phyloP scores from a whole-genome alignment of 1,140 invertebrate species.

The Aphelinus certus region DNA sequence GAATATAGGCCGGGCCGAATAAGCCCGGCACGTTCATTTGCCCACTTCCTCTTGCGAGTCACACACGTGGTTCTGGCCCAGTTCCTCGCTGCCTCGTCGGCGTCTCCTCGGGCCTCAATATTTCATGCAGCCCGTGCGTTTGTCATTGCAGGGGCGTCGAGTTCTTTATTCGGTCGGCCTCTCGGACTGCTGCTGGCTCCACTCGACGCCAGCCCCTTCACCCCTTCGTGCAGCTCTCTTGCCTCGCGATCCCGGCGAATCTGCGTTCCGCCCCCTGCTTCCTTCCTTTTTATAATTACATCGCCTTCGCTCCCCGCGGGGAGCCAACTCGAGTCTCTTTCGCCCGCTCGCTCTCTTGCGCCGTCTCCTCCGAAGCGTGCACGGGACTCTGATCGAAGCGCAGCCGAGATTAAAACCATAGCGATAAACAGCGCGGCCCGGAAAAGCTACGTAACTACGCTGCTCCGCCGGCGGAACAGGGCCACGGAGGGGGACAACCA shows the following conservation, averaged over 20 bases:
- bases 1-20: too few species aligned
- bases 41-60: too few species aligned
- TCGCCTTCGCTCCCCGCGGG: constrained; percentile 25
- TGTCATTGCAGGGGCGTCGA: background rate
- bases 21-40: too few species aligned
- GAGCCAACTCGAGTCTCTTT: background rate
- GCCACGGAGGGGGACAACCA: background rate
- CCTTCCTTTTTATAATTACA: constrained; percentile 43
- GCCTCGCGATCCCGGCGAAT: background rate
- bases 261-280: constrained; percentile 14
- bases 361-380: background rate
- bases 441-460: background rate
- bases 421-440: constrained; percentile 28
- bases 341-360: constrained; percentile 1
- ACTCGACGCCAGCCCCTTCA: background rate
- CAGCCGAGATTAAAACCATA: constrained; percentile 37
- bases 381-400: constrained; percentile 31
- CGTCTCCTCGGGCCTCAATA: constrained; percentile 1
- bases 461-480: background rate
- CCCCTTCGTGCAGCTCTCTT: constrained; percentile 5
- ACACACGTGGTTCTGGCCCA: too few species aligned
- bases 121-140: constrained; percentile 7
- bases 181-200: background rate
- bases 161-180: constrained; percentile 6
- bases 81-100: constrained; percentile 3